Evolutionary conservation across 2,888 invertebrate species (phyloP).

Genomic region (Lysandra coridon): DNA sequence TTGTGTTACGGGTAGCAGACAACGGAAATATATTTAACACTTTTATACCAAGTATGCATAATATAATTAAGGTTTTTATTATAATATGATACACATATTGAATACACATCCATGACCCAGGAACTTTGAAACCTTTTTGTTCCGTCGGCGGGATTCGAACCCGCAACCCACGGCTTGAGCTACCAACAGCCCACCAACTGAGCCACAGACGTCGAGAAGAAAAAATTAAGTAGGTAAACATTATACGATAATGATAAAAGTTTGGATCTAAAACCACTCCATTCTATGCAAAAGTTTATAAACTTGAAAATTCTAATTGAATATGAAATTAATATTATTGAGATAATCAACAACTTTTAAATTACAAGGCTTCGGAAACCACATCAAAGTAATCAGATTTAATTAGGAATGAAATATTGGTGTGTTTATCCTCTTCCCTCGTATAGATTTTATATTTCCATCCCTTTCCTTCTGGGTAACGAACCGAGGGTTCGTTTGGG

Average conservation of each 20-base stretch:
- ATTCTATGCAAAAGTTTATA: background rate
- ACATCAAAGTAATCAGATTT: background rate
- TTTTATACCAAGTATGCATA: too few species aligned
- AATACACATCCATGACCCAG: too few species aligned
- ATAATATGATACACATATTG: too few species aligned
- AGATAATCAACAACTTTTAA: background rate
- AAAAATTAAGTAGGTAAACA: too few species aligned
- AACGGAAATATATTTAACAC: too few species aligned
- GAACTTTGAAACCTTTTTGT: too few species aligned
- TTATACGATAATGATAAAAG: background rate
- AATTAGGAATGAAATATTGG: slow-evolving; percentile 9
- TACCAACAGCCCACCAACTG: too few species aligned
- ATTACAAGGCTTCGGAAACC: slow-evolving; percentile 1
- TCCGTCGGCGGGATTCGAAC: too few species aligned
- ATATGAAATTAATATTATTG: background rate
- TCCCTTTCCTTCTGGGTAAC: background rate
- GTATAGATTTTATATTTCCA: background rate
- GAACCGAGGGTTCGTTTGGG: slow-evolving; percentile 14
- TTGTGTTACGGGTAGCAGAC: too few species aligned
- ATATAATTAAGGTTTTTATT: too few species aligned
- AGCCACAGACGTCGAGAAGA: too few species aligned
- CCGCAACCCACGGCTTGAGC: too few species aligned
- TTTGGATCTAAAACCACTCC: background rate
- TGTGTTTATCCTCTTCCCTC: background rate
- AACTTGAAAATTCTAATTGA: background rate